A percentile compares a stretch with the other conserved stretches of the same genome.
Conservation (phyloP, 2,113 vertebrate species). For the Brachypodius melanocephalos region DNA sequence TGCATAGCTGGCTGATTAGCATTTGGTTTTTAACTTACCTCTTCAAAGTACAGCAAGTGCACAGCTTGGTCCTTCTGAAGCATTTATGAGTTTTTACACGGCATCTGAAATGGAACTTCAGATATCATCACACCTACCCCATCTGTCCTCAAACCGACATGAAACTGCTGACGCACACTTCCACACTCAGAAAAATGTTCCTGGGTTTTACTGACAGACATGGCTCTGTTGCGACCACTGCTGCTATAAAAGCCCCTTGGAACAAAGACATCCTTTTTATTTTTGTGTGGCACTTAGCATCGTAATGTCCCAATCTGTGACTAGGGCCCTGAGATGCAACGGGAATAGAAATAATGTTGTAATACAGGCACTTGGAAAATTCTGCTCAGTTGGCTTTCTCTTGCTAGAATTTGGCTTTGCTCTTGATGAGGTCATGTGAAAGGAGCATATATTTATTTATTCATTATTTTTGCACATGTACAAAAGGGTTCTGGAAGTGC, state of each 20-base stretch:
- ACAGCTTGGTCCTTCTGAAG: not conserved
- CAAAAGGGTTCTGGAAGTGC: constrained; percentile 38
- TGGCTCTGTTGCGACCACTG: not conserved
- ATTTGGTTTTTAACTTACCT: constrained; percentile 35
- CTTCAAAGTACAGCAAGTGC: constrained; percentile 13
- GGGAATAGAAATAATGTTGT: not conserved
- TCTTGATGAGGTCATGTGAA: constrained; percentile 51
- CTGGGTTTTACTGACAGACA: not conserved
- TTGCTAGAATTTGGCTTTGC: constrained; percentile 35
- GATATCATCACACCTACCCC: not conserved
- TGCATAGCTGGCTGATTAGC: constrained; percentile 13
- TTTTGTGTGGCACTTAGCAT: not conserved
- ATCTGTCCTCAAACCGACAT: not conserved
- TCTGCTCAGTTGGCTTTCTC: constrained; percentile 34
- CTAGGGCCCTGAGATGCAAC: not conserved
- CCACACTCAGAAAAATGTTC: not conserved
- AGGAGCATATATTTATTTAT: constrained; percentile 43
- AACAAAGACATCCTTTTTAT: constrained; percentile 15
- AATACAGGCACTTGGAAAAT: constrained; percentile 35
- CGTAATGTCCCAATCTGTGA: not conserved
- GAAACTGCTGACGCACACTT: constrained; percentile 4
- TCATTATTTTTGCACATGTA: constrained; percentile 44
- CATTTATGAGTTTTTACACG: not conserved
- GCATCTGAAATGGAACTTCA: constrained; percentile 5
- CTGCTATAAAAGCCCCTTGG: not conserved